A percentile compares a stretch with the other conserved stretches of the same genome.
These are phyloP conservation scores for Arizona elegans DNA, from an alignment of 2,113 vertebrate species.

Conservation along the genomic window DNA sequence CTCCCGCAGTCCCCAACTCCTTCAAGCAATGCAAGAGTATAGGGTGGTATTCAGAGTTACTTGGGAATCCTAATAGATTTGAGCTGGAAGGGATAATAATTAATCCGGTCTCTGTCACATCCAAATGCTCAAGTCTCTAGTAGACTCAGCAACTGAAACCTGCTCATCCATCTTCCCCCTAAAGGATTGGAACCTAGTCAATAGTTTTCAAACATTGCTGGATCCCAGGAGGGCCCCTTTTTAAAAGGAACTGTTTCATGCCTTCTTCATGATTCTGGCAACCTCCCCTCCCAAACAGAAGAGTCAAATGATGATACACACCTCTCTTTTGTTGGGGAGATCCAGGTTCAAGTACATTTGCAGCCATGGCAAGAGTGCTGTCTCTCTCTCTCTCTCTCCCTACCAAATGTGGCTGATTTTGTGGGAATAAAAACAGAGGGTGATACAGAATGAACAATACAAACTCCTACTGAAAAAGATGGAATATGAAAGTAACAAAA, in stretches of 20 bases:
- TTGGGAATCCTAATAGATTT: background rate
- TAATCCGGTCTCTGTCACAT: background rate
- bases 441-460: background rate
- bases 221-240: background rate
- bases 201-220: background rate
- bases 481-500: background rate
- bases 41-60: background rate
- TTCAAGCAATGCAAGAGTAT: background rate
- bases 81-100: background rate
- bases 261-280: background rate
- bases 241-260: background rate
- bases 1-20: background rate
- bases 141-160: background rate
- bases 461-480: background rate
- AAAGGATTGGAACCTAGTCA: background rate
- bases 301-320: background rate
- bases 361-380: background rate
- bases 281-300: background rate
- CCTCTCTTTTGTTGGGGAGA: background rate
- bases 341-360: background rate
- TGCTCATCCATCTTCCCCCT: background rate
- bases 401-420: background rate
- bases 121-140: background rate
- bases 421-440: background rate
- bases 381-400: background rate